These are phyloP conservation scores for Hystrix brachyura DNA, from an alignment of 2,113 vertebrate species.

Conservation along the genomic window DNA sequence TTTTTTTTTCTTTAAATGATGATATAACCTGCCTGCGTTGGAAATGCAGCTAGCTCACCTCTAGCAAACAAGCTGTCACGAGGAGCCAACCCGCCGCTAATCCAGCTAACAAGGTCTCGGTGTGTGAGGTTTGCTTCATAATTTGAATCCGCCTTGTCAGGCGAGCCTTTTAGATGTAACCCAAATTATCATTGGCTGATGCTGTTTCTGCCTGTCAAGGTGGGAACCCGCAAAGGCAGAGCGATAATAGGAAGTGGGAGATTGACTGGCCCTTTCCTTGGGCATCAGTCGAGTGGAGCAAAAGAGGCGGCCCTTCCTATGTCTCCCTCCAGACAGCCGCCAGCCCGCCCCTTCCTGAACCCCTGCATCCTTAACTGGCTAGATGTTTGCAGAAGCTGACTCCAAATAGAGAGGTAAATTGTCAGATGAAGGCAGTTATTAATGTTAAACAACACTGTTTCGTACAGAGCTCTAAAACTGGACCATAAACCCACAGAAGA, in stretches of 20 bases:
- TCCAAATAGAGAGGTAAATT: conserved; percentile 74
- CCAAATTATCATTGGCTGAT: conserved; percentile 86
- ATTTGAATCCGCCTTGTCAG: conserved; percentile 89
- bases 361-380: not conserved
- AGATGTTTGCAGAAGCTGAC: conserved; percentile 52
- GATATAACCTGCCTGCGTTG: conserved; percentile 80
- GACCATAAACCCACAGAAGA: conserved; percentile 68
- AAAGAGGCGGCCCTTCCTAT: conserved; percentile 71
- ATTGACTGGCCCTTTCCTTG: conserved; percentile 44
- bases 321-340: not conserved
- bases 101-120: conserved; percentile 87
- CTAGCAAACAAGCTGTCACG: conserved; percentile 89
- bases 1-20: conserved; percentile 86
- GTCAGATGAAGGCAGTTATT: conserved; percentile 66
- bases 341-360: not conserved
- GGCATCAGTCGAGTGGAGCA: conserved; percentile 72
- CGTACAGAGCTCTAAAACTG: conserved; percentile 63
- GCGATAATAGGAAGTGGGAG: conserved; percentile 63
- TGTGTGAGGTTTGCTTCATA: conserved; percentile 85
- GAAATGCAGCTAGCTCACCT: conserved; percentile 86
- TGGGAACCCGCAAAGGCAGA: conserved; percentile 70
- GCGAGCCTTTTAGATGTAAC: conserved; percentile 87
- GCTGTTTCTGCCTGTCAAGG: conserved; percentile 75
- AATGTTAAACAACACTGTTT: conserved; percentile 75
- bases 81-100: conserved; percentile 84